Base-by-base conservation (phyloP, 2,797 vertebrate species). In the Lophius americanus region DNA sequence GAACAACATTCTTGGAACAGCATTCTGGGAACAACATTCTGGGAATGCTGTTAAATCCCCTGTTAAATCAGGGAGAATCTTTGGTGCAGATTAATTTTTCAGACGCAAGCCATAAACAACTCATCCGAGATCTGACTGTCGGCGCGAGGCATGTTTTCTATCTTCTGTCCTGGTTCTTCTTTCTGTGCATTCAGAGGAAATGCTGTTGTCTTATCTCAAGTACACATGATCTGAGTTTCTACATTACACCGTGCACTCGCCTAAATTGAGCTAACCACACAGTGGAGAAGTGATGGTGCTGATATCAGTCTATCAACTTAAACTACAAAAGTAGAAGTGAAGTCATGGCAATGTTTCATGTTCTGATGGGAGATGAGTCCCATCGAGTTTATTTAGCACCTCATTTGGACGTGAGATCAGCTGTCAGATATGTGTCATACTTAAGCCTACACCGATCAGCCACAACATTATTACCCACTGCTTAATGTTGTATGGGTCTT, bases 131-230 rank as follows among this genome's bases (percentile, higher is more conserved):
- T 23, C 23, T 23, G 23, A 23, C 23, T 23, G 23, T 23, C 23
- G 23, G 23, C 23, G 23, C 23, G 23, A 23, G 23, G 1, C 23
- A 23, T 23, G 23, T 23, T 23, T 23, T 46, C 70, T 88, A 50
- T 85, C 86, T 85, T 86, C 86, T 93, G 82, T 85, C 85, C 84
- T 82, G 83, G 77, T 90, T 91, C 76, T 88, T 53, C 59, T 86
- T 85, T 83, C 81, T 86, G 70, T 75, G 72, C 57, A 37, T 73
- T 87, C 54, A 93, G 87, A 95, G 95, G 95, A 96, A 96, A 94
- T 92, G 91, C 91, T 83, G 87, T 68, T 83, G 79, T 82, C 91
- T 94, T 95, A 96, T 96, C 95, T 93, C 78, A 63, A 81, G 53
- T 51, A 35, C 80, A 85, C 82, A 86, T 91, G 86, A 85, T 74